Base-by-base conservation (phyloP, 2,888 invertebrate species). In the Brenthis daphne region DNA sequence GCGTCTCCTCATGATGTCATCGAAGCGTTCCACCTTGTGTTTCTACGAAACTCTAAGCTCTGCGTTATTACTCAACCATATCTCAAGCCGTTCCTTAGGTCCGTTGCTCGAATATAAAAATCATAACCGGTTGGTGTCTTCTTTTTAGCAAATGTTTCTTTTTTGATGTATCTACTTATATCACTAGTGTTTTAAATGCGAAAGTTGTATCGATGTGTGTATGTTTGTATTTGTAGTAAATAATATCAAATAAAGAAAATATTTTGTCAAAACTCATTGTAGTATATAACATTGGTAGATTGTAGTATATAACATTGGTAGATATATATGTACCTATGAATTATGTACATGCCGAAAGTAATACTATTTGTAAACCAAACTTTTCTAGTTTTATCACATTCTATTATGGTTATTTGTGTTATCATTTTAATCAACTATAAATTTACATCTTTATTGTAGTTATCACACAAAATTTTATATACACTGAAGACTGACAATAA, bases 1-100 rank as follows among this genome's bases (percentile, higher is more conserved):
- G 74, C 74, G 80, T 78, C 79, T 77, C 79, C 78, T 77, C 78
- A 81, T 91, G 90, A 91, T 88, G 88, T 90, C 91, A 91, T 89
- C 88, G 74, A 74, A 73, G 74, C 74, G 77, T 81, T 83, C 82
- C 79, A 85, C 84, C 87, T 86, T 81, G 79, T 78, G 80, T 79
- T 91, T 92, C 90, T 85, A 85, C 87, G 90, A 90, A 91, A 82
- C 85, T 85, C 77, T 78, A 78, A 88, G 81, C 84, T 82, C 82
- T 79, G 77, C 81, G 85, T 90, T 90, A 86, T 87, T 89, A 89
- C 89, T 88, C 85, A 77, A 78, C 76, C 69, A 75, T 77, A 76
- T 77, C 82, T 80, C 67, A 69, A 66, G 80, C 79, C 82, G 77
- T 75, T 81, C 82, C 85, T 85, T 86, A 80, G 78, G 75, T 79